These are phyloP conservation scores for Xestia sexstrigata DNA, from an alignment of 2,888 invertebrate species.

Conservation along the genomic window DNA sequence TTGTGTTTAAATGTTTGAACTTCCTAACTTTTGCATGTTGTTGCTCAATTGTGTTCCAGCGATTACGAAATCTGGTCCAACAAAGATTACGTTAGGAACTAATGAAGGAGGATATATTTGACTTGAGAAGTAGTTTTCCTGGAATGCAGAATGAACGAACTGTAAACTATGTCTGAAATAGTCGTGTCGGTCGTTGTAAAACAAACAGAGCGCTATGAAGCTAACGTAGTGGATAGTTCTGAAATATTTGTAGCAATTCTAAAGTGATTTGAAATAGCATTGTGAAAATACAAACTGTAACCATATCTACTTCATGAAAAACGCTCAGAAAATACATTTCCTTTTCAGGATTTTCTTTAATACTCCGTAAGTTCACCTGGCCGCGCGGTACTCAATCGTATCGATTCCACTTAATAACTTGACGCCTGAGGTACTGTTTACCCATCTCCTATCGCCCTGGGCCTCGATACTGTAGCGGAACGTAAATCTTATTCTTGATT, in stretches of 20 bases:
- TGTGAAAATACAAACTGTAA: conserved; percentile 7
- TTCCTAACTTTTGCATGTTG: conserved; percentile 49
- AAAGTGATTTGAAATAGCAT: conserved; percentile 35
- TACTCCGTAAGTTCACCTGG: conserved; percentile 3
- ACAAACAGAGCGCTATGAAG: conserved; percentile 34
- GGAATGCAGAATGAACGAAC: conserved; percentile 56
- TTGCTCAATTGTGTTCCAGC: conserved; percentile 30
- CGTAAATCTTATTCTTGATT: conserved; percentile 31
- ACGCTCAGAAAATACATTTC: conserved; percentile 19
- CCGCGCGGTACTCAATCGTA: conserved; percentile 37
- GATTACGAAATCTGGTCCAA: conserved; percentile 29
- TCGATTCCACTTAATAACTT: conserved; percentile 56
- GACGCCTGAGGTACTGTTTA: conserved; percentile 40
- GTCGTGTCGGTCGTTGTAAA: conserved; percentile 56
- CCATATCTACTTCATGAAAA: conserved; percentile 12
- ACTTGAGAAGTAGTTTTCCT: conserved; percentile 42
- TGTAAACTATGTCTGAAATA: conserved; percentile 54
- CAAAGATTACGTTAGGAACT: conserved; percentile 31
- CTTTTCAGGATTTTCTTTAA: conserved; percentile 20
- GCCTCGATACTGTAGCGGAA: conserved; percentile 13
- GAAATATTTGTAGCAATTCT: conserved; percentile 32
- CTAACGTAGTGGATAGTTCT: conserved; percentile 17
- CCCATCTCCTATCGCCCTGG: conserved; percentile 46
- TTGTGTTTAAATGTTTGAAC: conserved; percentile 53
- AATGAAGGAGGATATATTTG: conserved; percentile 48